These are phyloP conservation scores for Deroplatys truncata DNA, from an alignment of 2,888 invertebrate species.

Conservation along the genomic window DNA sequence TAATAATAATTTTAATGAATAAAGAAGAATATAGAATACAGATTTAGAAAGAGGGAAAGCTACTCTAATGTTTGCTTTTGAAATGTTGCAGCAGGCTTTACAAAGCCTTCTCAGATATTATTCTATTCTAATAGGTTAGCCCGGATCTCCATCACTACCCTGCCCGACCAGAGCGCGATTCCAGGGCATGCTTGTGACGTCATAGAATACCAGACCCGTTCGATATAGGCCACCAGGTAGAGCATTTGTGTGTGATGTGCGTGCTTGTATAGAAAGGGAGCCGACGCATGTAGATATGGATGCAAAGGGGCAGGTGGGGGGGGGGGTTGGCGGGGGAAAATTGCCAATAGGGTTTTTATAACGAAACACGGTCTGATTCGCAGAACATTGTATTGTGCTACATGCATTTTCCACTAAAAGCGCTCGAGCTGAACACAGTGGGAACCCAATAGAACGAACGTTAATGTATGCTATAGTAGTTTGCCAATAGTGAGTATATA, in stretches of 20 bases:
- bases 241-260: not conserved
- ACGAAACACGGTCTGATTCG: not conserved
- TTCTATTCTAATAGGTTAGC: not conserved
- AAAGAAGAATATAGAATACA: too few species aligned
- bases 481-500: not conserved
- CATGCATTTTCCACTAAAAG: not conserved
- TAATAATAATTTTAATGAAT: too few species aligned
- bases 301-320: too few species aligned
- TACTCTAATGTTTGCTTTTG: too few species aligned
- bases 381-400: not conserved
- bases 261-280: not conserved
- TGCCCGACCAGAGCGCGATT: not conserved
- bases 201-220: not conserved
- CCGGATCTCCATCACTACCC: not conserved
- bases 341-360: not conserved
- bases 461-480: not conserved
- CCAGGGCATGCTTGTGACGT: not conserved
- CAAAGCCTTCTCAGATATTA: not conserved
- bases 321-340: not conserved
- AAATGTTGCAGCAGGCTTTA: not conserved
- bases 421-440: not conserved
- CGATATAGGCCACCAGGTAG: not conserved
- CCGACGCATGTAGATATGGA: not conserved
- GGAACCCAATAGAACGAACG: not conserved
- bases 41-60: too few species aligned